Base-by-base conservation (phyloP, 1,140 invertebrate species). In the Diuraphis noxia region DNA sequence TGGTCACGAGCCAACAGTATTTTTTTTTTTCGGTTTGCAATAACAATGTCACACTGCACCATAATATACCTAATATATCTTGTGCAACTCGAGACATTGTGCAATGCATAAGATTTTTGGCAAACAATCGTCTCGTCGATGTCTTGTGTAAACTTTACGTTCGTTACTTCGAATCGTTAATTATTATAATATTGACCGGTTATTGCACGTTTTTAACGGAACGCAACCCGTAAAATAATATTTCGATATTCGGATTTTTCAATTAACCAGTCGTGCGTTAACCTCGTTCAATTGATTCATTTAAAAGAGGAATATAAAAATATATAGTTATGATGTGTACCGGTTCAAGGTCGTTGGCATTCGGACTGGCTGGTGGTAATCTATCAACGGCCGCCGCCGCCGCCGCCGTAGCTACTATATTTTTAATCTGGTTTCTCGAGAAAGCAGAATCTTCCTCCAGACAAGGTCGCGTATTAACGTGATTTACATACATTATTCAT, bases 381-480 rank as follows among this genome's bases (percentile, higher is more conserved):
- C 89, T 79, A 91, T 91, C 89, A 91, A 91, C 77, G 89, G 46
- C 36, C 56, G 56, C 30, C 56, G 30, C 56, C 56, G 52, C 52
- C 56, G 13, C 30, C 56, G n/a, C 46, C 19, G 13, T 46, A 19
- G 82, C 43, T 49, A 63, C 72, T 77, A 38, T 36, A n/a, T 38
- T 88, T 88, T n/a, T 89, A 38, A 82, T 91, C 89, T 82, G 89
- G 89, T 91, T 91, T 91, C n/a, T 52, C n/a, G 72, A 52, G 89
- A 91, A 91, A 91, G 89, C 49, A 30, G 77, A 34, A n/a, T 46
- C 21, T 46, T 90, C 89, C 19, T 25, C 23, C 40, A 38, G 72
- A 52, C 89, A 81, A 91, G 89, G 89, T 82, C 77, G 23, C 49
- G 7, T 86, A 25, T 40, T 40, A 40, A 34, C 49, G n/a, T 34